These are phyloP conservation scores for Bombus affinis DNA, from an alignment of 1,140 invertebrate species.

Conservation along the genomic window DNA sequence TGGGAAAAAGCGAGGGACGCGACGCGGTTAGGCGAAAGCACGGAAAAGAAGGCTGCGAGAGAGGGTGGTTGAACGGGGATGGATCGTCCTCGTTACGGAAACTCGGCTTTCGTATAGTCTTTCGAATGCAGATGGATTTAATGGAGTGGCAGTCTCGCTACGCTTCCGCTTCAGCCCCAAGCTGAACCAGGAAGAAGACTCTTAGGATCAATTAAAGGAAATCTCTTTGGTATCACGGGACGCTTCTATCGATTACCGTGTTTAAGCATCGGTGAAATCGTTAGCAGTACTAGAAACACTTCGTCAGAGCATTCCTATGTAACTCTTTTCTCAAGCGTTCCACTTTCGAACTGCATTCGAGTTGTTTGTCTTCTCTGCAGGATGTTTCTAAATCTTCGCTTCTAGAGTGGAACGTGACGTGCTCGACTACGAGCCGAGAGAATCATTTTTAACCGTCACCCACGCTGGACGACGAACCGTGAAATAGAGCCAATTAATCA, in stretches of 20 bases:
- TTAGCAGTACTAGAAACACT: not conserved
- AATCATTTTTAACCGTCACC: too few species aligned
- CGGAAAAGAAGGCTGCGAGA: conserved; percentile 19
- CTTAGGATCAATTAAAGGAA: conserved; percentile 65
- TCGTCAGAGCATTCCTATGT: too few species aligned
- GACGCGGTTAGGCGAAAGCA: not conserved
- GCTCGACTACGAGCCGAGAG: too few species aligned
- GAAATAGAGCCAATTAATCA: conserved; percentile 47
- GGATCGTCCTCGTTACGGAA: conserved; percentile 54
- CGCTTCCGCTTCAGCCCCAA: not conserved
- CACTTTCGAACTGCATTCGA: not conserved
- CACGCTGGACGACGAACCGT: too few species aligned
- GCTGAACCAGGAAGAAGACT: conserved; percentile 20
- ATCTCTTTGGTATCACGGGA: conserved; percentile 51
- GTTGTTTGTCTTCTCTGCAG: too few species aligned
- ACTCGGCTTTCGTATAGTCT: conserved; percentile 39
- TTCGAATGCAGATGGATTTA: conserved; percentile 68
- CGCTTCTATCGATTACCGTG: conserved; percentile 51
- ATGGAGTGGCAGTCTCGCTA: conserved; percentile 49
- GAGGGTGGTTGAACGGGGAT: not conserved
- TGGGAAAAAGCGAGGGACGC: conserved; percentile 7
- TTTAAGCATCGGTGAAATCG: conserved; percentile 39
- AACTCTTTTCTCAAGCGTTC: too few species aligned
- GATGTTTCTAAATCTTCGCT: not conserved
- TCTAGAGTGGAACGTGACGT: not conserved